These are phyloP conservation scores for Oncorhynchus mykiss DNA, from an alignment of 2,113 vertebrate species.

Conservation along the genomic window DNA sequence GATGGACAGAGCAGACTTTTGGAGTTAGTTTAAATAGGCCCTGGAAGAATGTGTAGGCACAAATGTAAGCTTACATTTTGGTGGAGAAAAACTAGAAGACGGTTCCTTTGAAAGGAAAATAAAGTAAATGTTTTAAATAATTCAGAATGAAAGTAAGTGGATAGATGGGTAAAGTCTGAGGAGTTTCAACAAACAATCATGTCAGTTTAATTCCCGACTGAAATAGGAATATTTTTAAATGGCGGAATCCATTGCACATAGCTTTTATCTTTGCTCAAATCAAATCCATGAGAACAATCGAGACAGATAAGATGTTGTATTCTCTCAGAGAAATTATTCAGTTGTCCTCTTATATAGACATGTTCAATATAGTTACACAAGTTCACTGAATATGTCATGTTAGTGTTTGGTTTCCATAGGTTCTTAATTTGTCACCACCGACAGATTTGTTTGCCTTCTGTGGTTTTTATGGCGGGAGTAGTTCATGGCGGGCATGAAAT, in stretches of 20 bases:
- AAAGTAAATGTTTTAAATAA: constrained; percentile 20
- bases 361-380: neutral
- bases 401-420: neutral
- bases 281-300: no score
- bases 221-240: neutral
- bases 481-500: constrained; percentile 20
- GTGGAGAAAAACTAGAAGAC: neutral
- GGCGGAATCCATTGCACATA: neutral
- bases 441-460: constrained; percentile 27
- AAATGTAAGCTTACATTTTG: constrained; percentile 15
- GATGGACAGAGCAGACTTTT: constrained; percentile 15
- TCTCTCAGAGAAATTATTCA: neutral
- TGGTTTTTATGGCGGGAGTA: neutral
- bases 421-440: constrained; percentile 15
- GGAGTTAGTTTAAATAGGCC: constrained; percentile 30
- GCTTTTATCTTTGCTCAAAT: neutral
- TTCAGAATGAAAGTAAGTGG: constrained; percentile 1
- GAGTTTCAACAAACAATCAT: neutral
- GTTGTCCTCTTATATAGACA: neutral
- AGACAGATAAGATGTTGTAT: neutral
- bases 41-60: neutral
- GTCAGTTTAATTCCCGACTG: neutral
- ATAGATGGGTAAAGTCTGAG: neutral
- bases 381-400: neutral
- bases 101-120: neutral